Conservation (phyloP, 1,140 invertebrate genomes). For the Maconellicoccus hirsutus region DNA sequence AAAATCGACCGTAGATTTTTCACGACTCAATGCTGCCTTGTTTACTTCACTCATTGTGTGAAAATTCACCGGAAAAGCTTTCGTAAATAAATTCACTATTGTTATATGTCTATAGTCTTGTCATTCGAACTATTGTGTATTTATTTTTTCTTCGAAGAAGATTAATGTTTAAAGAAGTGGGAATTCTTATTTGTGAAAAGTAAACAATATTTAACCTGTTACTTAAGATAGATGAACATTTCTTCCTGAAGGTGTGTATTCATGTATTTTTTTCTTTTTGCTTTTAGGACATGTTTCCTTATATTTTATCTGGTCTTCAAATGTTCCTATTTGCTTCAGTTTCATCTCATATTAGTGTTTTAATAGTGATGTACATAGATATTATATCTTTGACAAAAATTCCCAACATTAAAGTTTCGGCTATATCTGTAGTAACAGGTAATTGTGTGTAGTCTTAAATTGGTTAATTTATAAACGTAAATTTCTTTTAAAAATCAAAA, state of each 20-base stretch:
- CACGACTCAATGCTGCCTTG: too few species aligned
- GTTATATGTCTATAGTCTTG: too few species aligned
- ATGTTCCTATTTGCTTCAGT: conserved; percentile 13
- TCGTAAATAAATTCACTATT: too few species aligned
- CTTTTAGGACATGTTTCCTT: background rate
- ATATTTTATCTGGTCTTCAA: conserved; percentile 9
- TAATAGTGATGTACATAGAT: conserved; percentile 25
- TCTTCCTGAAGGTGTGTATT: background rate
- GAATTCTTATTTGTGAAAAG: too few species aligned
- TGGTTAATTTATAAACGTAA: background rate
- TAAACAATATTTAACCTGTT: too few species aligned
- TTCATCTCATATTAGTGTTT: conserved; percentile 24
- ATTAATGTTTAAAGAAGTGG: background rate
- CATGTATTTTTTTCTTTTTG: background rate
- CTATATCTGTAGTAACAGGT: conserved; percentile 24
- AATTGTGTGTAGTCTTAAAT: background rate
- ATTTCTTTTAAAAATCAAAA: too few species aligned
- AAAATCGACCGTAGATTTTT: too few species aligned
- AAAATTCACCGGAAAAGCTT: too few species aligned
- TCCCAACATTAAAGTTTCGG: conserved; percentile 24
- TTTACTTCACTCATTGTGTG: too few species aligned
- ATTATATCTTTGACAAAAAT: conserved; percentile 24
- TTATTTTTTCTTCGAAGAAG: too few species aligned
- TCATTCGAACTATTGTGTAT: too few species aligned
- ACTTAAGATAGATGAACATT: background rate